Conservation (phyloP, 2,888 invertebrate genomes). For the Phymatocera aterrima region DNA sequence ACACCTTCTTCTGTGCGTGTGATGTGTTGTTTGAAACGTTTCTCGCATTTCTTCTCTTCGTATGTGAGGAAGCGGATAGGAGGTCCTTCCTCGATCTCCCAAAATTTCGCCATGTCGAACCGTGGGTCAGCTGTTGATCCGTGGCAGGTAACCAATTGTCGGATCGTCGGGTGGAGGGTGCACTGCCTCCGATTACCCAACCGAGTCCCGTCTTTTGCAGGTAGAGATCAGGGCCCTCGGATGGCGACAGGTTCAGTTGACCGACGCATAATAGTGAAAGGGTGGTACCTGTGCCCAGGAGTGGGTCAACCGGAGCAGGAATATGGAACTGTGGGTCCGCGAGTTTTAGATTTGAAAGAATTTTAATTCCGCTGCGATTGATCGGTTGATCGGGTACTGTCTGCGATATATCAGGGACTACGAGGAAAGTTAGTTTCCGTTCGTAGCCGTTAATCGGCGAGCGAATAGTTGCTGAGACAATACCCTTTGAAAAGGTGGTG, state of each 20-base stretch:
- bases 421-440: not conserved
- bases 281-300: conserved; percentile 42
- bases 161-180: not conserved
- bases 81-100: conserved; percentile 47
- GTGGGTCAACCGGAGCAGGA: conserved; percentile 46
- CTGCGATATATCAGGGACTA: not conserved
- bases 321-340: conserved; percentile 49
- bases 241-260: conserved; percentile 42
- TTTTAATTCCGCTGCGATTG: not conserved
- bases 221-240: not conserved
- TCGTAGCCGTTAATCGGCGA: not conserved
- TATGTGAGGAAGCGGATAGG: not conserved
- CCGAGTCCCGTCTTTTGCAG: conserved; percentile 50
- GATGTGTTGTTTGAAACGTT: conserved; percentile 10
- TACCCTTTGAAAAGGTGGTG: not conserved
- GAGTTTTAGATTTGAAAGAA: conserved; percentile 47
- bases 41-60: conserved; percentile 43
- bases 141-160: not conserved
- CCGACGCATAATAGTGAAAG: conserved; percentile 47
- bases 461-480: not conserved
- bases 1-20: not conserved
- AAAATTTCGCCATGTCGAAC: conserved; percentile 39
- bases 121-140: not conserved
- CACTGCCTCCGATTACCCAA: conserved; percentile 49
- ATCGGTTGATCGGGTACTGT: not conserved